Evolutionary conservation across 2,113 vertebrate species (phyloP).

Genomic region (Callorhinus ursinus): DNA sequence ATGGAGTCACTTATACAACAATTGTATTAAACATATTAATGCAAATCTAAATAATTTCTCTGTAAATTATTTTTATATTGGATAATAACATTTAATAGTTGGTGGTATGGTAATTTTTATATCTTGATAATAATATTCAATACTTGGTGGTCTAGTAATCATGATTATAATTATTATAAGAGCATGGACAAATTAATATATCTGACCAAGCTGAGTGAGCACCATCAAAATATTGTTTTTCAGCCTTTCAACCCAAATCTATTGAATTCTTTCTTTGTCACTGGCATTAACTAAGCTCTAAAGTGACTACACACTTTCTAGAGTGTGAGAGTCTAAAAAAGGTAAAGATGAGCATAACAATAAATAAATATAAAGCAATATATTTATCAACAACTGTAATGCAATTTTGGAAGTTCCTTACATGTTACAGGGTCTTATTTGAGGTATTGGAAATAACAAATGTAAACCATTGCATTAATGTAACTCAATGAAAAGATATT

Average conservation of each 20-base stretch:
- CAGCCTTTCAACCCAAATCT: neutral
- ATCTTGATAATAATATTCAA: neutral
- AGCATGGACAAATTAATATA: neutral
- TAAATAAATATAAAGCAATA: neutral
- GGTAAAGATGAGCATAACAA: neutral
- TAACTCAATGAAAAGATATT: neutral
- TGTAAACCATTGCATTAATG: neutral
- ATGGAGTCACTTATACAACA: neutral
- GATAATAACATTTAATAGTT: neutral
- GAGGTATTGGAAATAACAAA: neutral
- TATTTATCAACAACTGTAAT: neutral
- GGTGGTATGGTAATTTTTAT: neutral
- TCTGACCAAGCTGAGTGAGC: neutral
- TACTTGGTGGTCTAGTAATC: neutral
- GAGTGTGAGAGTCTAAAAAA: neutral
- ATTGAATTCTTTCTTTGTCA: neutral
- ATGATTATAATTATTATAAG: neutral
- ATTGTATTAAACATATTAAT: neutral
- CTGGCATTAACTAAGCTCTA: neutral
- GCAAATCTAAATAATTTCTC: neutral
- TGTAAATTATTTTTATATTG: neutral
- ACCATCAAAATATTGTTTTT: neutral
- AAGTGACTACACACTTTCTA: neutral
- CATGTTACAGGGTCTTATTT: neutral
- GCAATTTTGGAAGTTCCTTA: neutral